Evolutionary conservation across 2,113 vertebrate species (phyloP), one percentile per base, ranked within the genome.

Genomic region (Pampusana beccarii): DNA sequence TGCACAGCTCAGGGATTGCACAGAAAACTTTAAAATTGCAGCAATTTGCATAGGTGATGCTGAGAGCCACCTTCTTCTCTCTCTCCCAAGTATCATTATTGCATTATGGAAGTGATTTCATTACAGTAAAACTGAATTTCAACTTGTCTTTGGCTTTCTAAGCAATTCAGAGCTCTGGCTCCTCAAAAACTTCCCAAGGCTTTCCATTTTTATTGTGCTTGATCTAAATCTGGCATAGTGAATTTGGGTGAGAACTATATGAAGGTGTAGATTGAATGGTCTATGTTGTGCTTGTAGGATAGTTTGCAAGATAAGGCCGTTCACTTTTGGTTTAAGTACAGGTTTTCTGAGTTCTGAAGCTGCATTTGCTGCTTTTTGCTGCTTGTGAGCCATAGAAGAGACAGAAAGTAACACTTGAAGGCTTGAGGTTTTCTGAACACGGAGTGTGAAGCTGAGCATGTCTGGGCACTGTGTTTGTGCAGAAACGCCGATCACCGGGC

Each of bases 61-160:
- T 29, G 34, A 6, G 53, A n/a, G 46, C 26, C 46, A 81, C 66
- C 34, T 36, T 34, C 25, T 48, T 38, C 40, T 58, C 9, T 6
- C 6, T 0, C 10, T 10, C 18, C 40, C 33, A 10, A 1, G 20
- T 71, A 8, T 0, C 33, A 8, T 21, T 70, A 26, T 25, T 61
- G 57, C 13, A 4, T 12, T 3, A 2, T 21, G 48, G 67, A 54
- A 77, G 31, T 44, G 33, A 57, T 60, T 79, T 71, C 10, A 7
- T 42, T 16, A 6, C 5, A 26, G 17, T 29, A 26, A 69, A 77
- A 33, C 33, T 18, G 29, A 42, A 48, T 80, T 77, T 61, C 0
- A 5, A 4, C 34, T 69, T 1, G 0, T 29, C 14, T 51, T 48
- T 7, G 28, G 13, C 60, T 87, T 86, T 73, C 69, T 54, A 10